Evolutionary conservation across 2,888 invertebrate species (phyloP).

Genomic region (Dolomedes plantarius): DNA sequence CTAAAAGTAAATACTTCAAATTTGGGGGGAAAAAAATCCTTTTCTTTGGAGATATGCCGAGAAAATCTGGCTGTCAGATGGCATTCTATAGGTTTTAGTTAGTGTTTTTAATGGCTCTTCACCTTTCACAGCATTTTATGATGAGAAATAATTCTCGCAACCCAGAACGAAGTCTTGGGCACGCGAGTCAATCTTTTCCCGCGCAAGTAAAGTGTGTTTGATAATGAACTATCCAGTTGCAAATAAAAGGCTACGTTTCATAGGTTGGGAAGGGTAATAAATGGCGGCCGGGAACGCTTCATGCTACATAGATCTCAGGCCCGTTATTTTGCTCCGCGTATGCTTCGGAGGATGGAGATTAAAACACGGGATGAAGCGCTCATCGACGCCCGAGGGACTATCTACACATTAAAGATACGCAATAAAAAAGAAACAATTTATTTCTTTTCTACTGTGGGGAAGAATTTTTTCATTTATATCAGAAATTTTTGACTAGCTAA

Average conservation of each 20-base stretch:
- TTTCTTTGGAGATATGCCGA: background rate
- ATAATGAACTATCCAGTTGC: conserved; percentile 71
- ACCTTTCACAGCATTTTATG: conserved; percentile 50
- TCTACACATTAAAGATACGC: conserved; percentile 22
- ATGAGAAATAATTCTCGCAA: conserved; percentile 55
- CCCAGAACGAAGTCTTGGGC: conserved; percentile 29
- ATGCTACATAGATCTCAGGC: conserved; percentile 67
- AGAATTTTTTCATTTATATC: too few species aligned
- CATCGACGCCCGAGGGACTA: conserved; percentile 39
- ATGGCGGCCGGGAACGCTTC: conserved; percentile 65
- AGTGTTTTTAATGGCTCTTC: conserved; percentile 60
- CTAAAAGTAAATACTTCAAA: too few species aligned
- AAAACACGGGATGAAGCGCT: conserved; percentile 64
- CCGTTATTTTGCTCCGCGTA: conserved; percentile 66
- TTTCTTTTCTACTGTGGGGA: background rate
- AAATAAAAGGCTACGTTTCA: conserved; percentile 70
- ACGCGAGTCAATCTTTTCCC: conserved; percentile 62
- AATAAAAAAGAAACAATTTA: background rate
- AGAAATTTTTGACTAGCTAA: too few species aligned
- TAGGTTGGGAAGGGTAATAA: conserved; percentile 65
- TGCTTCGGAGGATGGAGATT: conserved; percentile 66
- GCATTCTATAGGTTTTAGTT: conserved; percentile 35
- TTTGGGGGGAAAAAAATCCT: too few species aligned
- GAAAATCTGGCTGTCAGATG: background rate
- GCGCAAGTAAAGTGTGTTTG: conserved; percentile 69